Evolutionary conservation across 1,140 invertebrate genomes (phyloP).

Genomic region (Calliopsis andreniformis): DNA sequence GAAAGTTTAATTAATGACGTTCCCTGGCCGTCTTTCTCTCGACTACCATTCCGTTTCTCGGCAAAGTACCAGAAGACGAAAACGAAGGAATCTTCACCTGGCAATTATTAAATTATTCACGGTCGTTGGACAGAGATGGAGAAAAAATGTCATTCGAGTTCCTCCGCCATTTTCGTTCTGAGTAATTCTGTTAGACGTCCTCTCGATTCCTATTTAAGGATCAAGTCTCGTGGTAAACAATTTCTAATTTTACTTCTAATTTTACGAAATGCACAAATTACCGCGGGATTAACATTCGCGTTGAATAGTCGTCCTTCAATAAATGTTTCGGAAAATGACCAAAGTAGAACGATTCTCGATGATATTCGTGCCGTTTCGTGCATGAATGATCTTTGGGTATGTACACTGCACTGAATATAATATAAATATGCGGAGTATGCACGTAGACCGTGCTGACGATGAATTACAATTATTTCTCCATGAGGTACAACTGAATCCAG

Average conservation of each 20-base stretch:
- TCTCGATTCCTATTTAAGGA: neutral
- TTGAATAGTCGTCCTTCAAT: neutral
- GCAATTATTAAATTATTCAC: constrained; percentile 44
- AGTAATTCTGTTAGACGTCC: constrained; percentile 6
- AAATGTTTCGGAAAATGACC: neutral
- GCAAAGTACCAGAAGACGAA: constrained; percentile 17
- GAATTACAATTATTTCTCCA: neutral
- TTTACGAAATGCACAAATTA: constrained; percentile 4
- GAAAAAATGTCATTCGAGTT: neutral
- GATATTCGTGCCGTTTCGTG: neutral
- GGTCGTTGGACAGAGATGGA: neutral
- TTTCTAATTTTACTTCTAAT: neutral
- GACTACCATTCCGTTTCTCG: neutral
- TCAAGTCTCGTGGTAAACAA: too few species aligned
- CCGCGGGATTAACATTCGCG: neutral
- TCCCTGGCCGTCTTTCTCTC: neutral
- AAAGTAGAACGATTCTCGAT: neutral
- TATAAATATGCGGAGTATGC: neutral
- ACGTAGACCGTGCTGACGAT: neutral
- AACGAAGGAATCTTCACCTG: neutral
- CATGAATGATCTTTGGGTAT: neutral
- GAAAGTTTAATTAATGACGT: constrained; percentile 42
- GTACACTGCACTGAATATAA: neutral
- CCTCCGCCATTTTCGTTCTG: neutral
- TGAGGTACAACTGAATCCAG: too few species aligned